Percentiles rank a stretch among this genome's conserved stretches.
Evolutionary conservation across 2,113 vertebrate species (phyloP).

Genomic region (Tragelaphus imberbis): DNA sequence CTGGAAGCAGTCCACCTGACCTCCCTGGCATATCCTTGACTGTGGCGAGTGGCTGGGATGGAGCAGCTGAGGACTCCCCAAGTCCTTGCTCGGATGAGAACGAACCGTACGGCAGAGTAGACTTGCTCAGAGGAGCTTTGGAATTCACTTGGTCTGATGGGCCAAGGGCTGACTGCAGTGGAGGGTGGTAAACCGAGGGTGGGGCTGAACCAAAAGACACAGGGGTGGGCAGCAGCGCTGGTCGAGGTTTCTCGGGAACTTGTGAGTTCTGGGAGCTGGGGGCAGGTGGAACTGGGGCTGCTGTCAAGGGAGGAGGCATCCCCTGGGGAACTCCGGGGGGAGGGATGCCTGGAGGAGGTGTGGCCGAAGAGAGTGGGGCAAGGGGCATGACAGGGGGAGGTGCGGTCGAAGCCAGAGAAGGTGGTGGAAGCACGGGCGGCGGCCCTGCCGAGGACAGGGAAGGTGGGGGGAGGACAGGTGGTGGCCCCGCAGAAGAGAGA

Average conservation of each 20-base stretch:
- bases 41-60: slow-evolving; percentile 47
- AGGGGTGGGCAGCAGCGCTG: slow-evolving; percentile 80
- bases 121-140: slow-evolving; percentile 72
- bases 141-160: slow-evolving; percentile 79
- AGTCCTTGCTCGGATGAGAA: slow-evolving; percentile 78
- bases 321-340: slow-evolving; percentile 68
- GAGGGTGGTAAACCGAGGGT: slow-evolving; percentile 75
- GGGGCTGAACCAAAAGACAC: slow-evolving; percentile 77
- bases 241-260: slow-evolving; percentile 76
- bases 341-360: slow-evolving; percentile 73
- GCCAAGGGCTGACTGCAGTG: slow-evolving; percentile 71
- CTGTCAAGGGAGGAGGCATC: slow-evolving; percentile 72
- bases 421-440: slow-evolving; percentile 67
- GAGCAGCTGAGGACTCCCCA: slow-evolving; percentile 74
- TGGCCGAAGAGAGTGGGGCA: slow-evolving; percentile 59
- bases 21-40: slow-evolving; percentile 78
- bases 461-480: slow-evolving; percentile 62
- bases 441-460: slow-evolving; percentile 66
- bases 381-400: slow-evolving; percentile 71
- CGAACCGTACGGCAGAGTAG: slow-evolving; percentile 62
- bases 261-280: slow-evolving; percentile 76
- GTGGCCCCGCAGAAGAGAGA: slow-evolving; percentile 64
- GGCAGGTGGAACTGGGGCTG: slow-evolving; percentile 70
- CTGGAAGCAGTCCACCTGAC: slow-evolving; percentile 80
- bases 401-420: slow-evolving; percentile 55